phyloP scores from a whole-genome alignment of 2,113 vertebrate genomes.

The Podarcis muralis region DNA sequence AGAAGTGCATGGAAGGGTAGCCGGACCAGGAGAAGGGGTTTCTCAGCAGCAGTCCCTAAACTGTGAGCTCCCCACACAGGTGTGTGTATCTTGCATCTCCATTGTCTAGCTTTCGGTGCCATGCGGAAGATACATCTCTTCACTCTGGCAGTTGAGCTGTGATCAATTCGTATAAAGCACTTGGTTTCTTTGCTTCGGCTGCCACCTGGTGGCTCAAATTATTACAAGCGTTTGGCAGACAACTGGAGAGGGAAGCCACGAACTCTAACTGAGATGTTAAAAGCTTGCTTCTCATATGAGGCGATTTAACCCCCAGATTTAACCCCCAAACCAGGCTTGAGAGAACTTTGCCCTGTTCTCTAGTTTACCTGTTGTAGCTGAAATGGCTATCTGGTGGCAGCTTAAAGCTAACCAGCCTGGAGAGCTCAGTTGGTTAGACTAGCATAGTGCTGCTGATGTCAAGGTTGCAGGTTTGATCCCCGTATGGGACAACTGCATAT shows the following conservation, averaged over 20 bases:
- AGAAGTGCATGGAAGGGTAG: too few relatives aligned
- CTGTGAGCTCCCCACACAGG: too few relatives aligned
- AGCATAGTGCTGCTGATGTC: too few relatives aligned
- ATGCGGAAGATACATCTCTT: too few relatives aligned
- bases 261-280: neutral
- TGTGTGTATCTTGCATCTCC: too few relatives aligned
- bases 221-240: neutral
- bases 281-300: neutral
- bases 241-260: neutral
- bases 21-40: too few relatives aligned
- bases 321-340: neutral
- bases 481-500: too few relatives aligned
- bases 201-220: constrained; percentile 60
- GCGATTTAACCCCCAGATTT: neutral
- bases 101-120: too few relatives aligned
- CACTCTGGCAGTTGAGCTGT: neutral
- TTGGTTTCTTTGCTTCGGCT: constrained; percentile 44
- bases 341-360: neutral
- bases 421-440: too few relatives aligned
- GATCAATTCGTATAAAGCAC: neutral
- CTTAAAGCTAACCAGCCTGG: neutral
- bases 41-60: too few relatives aligned
- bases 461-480: too few relatives aligned
- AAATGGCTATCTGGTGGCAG: neutral
- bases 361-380: neutral